These are phyloP conservation scores for Perdita meconis DNA, from an alignment of 2,888 invertebrate genomes.

Conservation along the genomic window DNA sequence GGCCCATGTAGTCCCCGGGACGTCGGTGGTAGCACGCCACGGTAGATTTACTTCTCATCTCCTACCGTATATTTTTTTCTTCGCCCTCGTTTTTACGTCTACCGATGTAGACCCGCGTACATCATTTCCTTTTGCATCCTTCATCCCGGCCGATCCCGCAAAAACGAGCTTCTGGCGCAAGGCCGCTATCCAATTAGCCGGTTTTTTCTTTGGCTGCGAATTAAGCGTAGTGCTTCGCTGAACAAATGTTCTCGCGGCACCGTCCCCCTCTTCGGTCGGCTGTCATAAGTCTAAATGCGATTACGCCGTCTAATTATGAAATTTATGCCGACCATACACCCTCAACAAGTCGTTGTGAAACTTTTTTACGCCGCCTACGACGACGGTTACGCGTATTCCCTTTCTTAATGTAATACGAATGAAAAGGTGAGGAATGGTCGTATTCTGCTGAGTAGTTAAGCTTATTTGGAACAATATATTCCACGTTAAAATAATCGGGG, in stretches of 20 bases:
- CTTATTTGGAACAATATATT: too few species aligned
- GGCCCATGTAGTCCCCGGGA: slow-evolving; percentile 77
- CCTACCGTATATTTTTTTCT: slow-evolving; percentile 57
- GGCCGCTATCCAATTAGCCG: slow-evolving; percentile 66
- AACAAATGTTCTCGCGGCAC: slow-evolving; percentile 48
- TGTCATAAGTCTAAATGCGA: slow-evolving; percentile 40
- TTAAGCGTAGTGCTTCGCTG: slow-evolving; percentile 54
- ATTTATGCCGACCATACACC: slow-evolving; percentile 17
- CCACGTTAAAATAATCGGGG: too few species aligned
- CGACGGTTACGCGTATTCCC: too few species aligned
- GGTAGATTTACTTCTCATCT: slow-evolving; percentile 75
- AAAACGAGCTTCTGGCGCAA: slow-evolving; percentile 58
- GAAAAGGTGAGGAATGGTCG: too few species aligned
- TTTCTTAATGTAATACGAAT: too few species aligned
- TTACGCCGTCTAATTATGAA: slow-evolving; percentile 39
- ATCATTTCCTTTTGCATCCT: slow-evolving; percentile 66
- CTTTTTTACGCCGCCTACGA: slow-evolving; percentile 15
- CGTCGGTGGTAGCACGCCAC: slow-evolving; percentile 73
- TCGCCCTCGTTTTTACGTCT: slow-evolving; percentile 65
- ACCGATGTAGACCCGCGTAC: slow-evolving; percentile 51
- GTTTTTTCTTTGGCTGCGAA: slow-evolving; percentile 66
- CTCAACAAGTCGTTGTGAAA: background rate
- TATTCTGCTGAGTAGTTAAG: too few species aligned
- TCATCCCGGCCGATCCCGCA: slow-evolving; percentile 56
- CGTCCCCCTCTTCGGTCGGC: too few species aligned